These are phyloP conservation scores for Eudemis profundana DNA, from an alignment of 2,888 invertebrate species.

Conservation along the genomic window DNA sequence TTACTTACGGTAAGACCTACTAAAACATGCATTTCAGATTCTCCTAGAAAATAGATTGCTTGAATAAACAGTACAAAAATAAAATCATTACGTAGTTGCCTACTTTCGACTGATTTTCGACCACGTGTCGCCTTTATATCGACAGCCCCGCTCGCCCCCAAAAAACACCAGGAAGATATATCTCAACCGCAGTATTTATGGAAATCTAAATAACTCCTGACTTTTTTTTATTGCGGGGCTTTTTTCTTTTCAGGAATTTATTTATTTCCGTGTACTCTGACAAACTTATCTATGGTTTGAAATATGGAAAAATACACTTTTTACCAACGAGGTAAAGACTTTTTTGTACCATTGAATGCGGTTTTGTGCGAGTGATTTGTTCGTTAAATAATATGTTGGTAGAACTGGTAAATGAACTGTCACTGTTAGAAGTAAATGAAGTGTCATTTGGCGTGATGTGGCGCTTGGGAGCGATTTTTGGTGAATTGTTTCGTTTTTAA, in stretches of 20 bases:
- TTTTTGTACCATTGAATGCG: background rate
- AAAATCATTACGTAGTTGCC: no score
- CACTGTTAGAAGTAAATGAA: slow-evolving; percentile 44
- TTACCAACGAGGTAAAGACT: background rate
- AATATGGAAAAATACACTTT: background rate
- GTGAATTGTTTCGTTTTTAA: slow-evolving; percentile 37
- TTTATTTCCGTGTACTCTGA: slow-evolving; percentile 70
- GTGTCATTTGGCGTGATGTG: slow-evolving; percentile 26
- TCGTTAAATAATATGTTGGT: slow-evolving; percentile 69
- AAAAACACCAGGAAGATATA: slow-evolving; percentile 79
- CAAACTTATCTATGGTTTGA: slow-evolving; percentile 1
- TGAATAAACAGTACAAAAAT: no score
- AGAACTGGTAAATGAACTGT: slow-evolving; percentile 69
- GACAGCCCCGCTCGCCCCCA: slow-evolving; percentile 46
- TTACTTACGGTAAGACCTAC: no score
- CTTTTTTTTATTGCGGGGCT: slow-evolving; percentile 80
- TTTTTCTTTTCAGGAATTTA: slow-evolving; percentile 71
- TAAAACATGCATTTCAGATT: no score
- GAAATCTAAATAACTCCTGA: slow-evolving; percentile 80
- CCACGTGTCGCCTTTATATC: slow-evolving; percentile 17
- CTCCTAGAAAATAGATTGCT: no score
- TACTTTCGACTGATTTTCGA: slow-evolving; percentile 13
- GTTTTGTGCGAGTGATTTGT: slow-evolving; percentile 73
- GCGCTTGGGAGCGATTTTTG: slow-evolving; percentile 40
- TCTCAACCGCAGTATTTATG: slow-evolving; percentile 82